Conservation (phyloP, 2,113 vertebrate genomes). For the Rhombomys opimus region DNA sequence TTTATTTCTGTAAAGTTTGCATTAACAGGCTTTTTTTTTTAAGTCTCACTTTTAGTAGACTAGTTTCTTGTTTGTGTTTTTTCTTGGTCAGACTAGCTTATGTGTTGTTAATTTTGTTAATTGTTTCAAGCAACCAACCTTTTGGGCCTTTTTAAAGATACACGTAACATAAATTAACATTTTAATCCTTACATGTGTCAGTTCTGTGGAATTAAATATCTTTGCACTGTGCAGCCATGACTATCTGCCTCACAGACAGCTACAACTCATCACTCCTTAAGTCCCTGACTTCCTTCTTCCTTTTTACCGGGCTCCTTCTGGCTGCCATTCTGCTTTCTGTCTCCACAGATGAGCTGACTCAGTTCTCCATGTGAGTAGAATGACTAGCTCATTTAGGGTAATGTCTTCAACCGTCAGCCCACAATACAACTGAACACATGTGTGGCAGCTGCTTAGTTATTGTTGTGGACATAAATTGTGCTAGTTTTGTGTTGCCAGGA, state of each 20-base stretch:
- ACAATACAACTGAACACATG: neutral
- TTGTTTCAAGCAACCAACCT: constrained; percentile 1
- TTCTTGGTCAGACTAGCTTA: neutral
- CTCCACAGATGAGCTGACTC: neutral
- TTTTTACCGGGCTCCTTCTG: neutral
- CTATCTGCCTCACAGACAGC: neutral
- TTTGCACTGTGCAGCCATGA: neutral
- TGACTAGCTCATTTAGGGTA: neutral
- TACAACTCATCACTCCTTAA: neutral
- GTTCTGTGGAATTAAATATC: neutral
- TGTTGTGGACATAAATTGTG: neutral
- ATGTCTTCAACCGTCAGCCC: neutral
- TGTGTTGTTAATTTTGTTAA: constrained; percentile 6
- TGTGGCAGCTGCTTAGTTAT: neutral
- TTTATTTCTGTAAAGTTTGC: neutral
- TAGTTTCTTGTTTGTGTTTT: neutral
- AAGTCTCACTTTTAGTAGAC: constrained; percentile 9
- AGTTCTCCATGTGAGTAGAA: neutral
- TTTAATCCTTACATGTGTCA: neutral
- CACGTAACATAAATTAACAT: neutral
- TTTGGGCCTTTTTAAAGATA: neutral
- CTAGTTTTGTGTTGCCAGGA: neutral
- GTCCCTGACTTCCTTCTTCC: neutral
- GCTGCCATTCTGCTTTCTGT: neutral
- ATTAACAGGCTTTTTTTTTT: neutral